Conservation (phyloP, 1,140 invertebrate species). For the Cataglyphis hispanica region DNA sequence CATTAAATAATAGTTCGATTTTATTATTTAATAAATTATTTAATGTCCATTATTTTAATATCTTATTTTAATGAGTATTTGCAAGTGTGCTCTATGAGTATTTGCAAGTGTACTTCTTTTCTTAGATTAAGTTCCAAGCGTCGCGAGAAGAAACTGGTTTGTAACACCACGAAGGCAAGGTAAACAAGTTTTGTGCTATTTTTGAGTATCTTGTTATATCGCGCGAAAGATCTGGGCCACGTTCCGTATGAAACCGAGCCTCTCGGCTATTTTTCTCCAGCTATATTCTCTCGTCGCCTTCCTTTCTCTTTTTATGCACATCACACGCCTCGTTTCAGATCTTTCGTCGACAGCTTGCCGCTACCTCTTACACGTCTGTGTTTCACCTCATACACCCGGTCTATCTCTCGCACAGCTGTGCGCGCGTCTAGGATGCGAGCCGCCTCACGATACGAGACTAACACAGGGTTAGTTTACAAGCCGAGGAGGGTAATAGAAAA, state of each 20-base stretch:
- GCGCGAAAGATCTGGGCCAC: slow-evolving; percentile 71
- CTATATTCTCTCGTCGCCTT: slow-evolving; percentile 58
- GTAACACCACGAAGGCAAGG: neutral
- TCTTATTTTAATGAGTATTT: too few species aligned
- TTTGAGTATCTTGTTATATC: slow-evolving; percentile 70
- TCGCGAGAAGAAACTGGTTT: neutral
- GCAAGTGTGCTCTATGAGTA: neutral
- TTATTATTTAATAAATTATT: too few species aligned
- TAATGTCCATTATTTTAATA: too few species aligned
- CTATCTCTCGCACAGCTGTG: slow-evolving; percentile 5
- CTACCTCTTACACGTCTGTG: neutral
- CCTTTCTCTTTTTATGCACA: slow-evolving; percentile 64
- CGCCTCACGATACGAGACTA: slow-evolving; percentile 44
- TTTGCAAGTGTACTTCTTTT: neutral
- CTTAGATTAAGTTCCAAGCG: neutral
- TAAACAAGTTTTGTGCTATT: slow-evolving; percentile 65
- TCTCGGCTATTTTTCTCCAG: slow-evolving; percentile 66
- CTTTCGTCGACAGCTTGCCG: slow-evolving; percentile 32
- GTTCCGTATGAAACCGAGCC: slow-evolving; percentile 70
- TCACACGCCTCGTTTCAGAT: slow-evolving; percentile 17
- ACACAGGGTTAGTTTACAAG: slow-evolving; percentile 61
- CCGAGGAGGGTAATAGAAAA: slow-evolving; percentile 72
- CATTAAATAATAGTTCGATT: neutral
- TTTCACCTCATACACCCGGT: neutral
- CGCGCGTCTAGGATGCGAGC: slow-evolving; percentile 4